These are phyloP conservation scores for Spermophilus dauricus DNA, from an alignment of 2,113 vertebrate species.

Conservation along the genomic window DNA sequence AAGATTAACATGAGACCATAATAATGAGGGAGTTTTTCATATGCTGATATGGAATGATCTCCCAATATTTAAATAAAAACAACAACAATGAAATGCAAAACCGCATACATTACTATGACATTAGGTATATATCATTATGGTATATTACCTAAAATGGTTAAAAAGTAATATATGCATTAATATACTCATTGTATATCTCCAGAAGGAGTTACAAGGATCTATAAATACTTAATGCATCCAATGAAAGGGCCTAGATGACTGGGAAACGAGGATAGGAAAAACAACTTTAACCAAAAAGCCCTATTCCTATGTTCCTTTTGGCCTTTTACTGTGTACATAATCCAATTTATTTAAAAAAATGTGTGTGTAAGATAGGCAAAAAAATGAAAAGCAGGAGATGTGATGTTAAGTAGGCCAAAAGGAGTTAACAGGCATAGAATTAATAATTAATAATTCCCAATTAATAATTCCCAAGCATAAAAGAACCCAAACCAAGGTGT, in stretches of 20 bases:
- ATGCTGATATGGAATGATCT: conserved; percentile 17
- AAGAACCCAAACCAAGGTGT: conserved; percentile 31
- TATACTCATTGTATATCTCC: conserved; percentile 34
- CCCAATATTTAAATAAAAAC: neutral
- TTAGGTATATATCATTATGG: neutral
- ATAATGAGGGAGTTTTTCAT: neutral
- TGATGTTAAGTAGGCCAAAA: conserved; percentile 10
- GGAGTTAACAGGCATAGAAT: neutral
- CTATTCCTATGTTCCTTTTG: neutral
- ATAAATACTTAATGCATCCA: conserved; percentile 18
- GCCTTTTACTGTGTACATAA: neutral
- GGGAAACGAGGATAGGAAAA: neutral
- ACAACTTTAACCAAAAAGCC: neutral
- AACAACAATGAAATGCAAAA: neutral
- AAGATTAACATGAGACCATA: neutral
- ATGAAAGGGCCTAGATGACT: neutral
- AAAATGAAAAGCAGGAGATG: neutral
- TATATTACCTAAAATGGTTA: conserved; percentile 39
- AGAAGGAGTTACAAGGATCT: neutral
- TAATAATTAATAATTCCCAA: conserved; percentile 33
- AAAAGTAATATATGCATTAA: conserved; percentile 16
- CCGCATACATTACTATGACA: neutral
- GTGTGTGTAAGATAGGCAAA: neutral
- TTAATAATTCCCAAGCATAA: neutral
- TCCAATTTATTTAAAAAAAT: neutral